Base-by-base conservation (phyloP, 2,797 vertebrate species). In the Lindbergichthys nudifrons region DNA sequence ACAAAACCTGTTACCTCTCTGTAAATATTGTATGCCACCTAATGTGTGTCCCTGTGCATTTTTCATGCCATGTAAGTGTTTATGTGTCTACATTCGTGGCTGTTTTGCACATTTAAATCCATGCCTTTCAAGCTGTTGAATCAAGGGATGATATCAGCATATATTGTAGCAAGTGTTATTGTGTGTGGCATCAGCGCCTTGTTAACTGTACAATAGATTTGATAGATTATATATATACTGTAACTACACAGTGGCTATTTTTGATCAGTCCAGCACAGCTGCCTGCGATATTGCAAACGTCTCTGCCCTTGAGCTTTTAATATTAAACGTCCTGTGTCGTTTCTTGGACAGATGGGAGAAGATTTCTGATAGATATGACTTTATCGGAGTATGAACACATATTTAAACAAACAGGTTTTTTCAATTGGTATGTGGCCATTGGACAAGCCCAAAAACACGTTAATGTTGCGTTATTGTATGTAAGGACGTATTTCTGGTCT, bases 1-100 rank as follows among this genome's bases (percentile, higher is more conserved):
- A 73, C 30, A 58, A 48, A 70, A 75, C 16, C 9, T 73, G 63
- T 52, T 39, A 81, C 54, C 57, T 79, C 39, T 69, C 54, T 81
- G 7, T 65, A 45, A 1, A 48, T 36, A 36, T 9, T 36, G 32
- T 36, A 56, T 32, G 21, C 42, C 23, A 58, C 43, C 73, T 39
- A 12, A 23, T 58, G 16, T 70, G 26, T 48, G 12, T 46, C 5
- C 69, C 54, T 70, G 26, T 72, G 8, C 19, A n/a, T 10, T n/a
- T 26, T 50, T 4, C 2, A 11, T 48, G 43, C 63, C 1, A 12
- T 39, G 3, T 48, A n/a, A 18, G 26, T 7, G 10, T 8, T 12
- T 60, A 47, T 65, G 36, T 36, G 32, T 36, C 26, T 26, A 9
- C 16, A 43, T 70, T 50, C 69, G 47, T 73, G 10, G 53, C 52